phyloP scores from a whole-genome alignment of 2,797 vertebrate species.

The Arnoldichthys spilopterus region DNA sequence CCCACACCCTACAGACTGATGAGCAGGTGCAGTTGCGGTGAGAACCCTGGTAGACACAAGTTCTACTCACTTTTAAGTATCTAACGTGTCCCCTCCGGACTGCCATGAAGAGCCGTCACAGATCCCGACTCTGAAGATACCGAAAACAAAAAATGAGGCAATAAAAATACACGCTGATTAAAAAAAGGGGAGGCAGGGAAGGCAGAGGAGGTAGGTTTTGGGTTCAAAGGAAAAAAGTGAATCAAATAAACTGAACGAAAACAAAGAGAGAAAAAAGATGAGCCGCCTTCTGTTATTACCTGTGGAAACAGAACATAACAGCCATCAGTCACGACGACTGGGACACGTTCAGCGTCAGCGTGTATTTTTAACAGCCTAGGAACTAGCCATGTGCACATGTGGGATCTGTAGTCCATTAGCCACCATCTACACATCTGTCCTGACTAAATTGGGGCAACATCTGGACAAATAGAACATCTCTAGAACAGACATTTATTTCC shows the following conservation, averaged over 20 bases:
- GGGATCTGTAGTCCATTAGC: no score
- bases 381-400: no score
- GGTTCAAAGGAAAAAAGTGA: constrained; percentile 53
- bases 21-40: not conserved
- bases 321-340: constrained; percentile 42
- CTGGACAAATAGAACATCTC: no score
- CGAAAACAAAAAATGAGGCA: constrained; percentile 64
- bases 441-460: no score
- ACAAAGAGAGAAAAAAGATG: constrained; percentile 36
- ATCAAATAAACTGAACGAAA: constrained; percentile 45
- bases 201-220: constrained; percentile 33
- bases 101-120: constrained; percentile 86
- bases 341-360: constrained; percentile 45
- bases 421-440: no score
- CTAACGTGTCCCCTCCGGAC: constrained; percentile 84
- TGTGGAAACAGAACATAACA: constrained; percentile 63
- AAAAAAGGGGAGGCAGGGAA: constrained; percentile 29
- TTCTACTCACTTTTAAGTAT: constrained; percentile 84
- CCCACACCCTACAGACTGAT: no score
- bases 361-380: constrained; percentile 62
- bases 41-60: constrained; percentile 48
- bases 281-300: constrained; percentile 61
- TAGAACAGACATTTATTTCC: no score
- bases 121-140: constrained; percentile 75
- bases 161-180: constrained; percentile 64